phyloP scores from a whole-genome alignment of 2,113 vertebrate species.

The Chunga burmeisteri region DNA sequence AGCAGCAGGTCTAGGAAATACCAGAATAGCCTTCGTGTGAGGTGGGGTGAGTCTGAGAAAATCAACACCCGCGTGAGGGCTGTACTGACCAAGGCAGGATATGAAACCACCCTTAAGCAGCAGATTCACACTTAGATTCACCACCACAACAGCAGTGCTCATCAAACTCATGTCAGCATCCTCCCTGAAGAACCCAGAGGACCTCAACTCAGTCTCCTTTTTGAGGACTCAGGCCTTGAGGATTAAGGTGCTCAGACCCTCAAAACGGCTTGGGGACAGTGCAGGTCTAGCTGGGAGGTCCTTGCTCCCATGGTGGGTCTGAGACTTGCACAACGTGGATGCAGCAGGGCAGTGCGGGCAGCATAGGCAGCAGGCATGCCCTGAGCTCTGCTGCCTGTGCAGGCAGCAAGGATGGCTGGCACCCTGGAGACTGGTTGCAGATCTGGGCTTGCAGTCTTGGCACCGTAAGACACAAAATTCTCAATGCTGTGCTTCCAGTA shows the following conservation, averaged over 20 bases:
- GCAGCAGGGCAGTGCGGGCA: background rate
- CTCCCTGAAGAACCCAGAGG: background rate
- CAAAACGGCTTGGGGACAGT: background rate
- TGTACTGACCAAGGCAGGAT: background rate
- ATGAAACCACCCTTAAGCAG: background rate
- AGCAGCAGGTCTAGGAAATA: background rate
- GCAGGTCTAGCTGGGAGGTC: background rate
- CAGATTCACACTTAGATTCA: background rate
- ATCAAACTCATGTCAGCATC: background rate
- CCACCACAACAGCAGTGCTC: background rate
- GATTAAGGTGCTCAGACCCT: background rate
- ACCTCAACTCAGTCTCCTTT: background rate
- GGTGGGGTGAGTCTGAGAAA: background rate
- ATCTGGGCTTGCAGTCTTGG: background rate
- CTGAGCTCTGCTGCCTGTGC: background rate
- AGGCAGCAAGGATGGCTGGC: background rate
- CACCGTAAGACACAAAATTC: background rate
- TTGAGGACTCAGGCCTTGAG: background rate
- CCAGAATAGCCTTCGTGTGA: background rate
- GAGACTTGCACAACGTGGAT: background rate
- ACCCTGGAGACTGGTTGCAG: background rate
- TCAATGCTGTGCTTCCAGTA: background rate
- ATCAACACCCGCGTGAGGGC: background rate
- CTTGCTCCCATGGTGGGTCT: background rate
- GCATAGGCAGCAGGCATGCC: rapidly evolving